Base-by-base conservation (phyloP, 2,113 vertebrate species). In the Madoqua kirkii region DNA sequence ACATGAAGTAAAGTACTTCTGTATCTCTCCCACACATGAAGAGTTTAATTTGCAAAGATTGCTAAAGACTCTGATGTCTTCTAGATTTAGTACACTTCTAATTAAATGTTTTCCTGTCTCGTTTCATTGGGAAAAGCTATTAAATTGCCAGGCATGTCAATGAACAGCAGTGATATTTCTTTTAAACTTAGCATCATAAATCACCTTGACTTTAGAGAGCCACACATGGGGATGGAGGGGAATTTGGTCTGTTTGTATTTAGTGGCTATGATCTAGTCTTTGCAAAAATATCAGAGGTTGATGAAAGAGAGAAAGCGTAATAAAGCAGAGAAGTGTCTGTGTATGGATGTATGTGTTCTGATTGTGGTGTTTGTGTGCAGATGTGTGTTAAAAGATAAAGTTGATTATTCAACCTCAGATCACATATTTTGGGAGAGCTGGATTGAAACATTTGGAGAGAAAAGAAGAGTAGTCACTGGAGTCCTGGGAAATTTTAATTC, bases 91-190 rank as follows among this genome's bases (percentile, higher is more conserved):
- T 76, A 40, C 19, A 43, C 67, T 96, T 89, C 57, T 79, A 92
- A 91, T 93, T 71, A 93, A 96, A 89, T 62, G 33, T 91, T 95
- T 91, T 62, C 45, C 16, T 86, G 89, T 87, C 82, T 93, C 3
- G 25, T 87, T 94, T 92, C 52, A 84, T 62, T 89, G 62, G 74
- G 33, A 76, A 83, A 86, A 86, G 67, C n/a, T 27, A 52, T 84
- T 84, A 93, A 93, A 89, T 25, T 10, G 27, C 19, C 33, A 5
- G 60, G 45, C 21, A 48, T 19, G 43, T 84, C 64, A 94, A 92
- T 74, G 45, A 83, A 84, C 5, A 90, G 33, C 45, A 87, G 27
- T 67, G 87, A 87, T 62, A 31, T 23, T 93, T 78, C 17, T 94
- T 87, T 87, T 60, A 89, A 92, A 64, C 19, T 92, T 90, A 57